Conservation (phyloP, 2,797 vertebrate species). For the Smutsia gigantea region DNA sequence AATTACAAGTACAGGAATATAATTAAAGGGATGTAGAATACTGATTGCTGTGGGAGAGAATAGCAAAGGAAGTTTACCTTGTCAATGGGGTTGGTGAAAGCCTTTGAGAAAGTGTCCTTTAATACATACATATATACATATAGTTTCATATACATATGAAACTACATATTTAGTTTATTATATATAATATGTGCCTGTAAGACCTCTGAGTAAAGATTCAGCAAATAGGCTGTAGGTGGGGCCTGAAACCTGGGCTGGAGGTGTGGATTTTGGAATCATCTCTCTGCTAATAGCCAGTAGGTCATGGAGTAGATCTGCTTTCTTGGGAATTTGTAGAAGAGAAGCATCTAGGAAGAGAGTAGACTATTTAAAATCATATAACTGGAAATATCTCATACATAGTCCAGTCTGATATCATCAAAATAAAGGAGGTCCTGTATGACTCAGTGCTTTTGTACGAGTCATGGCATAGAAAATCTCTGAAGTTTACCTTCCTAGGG, state of each 20-base stretch:
- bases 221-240: not conserved
- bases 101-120: not conserved
- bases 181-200: not conserved
- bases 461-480: not conserved
- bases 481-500: not conserved
- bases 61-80: not conserved
- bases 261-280: not conserved
- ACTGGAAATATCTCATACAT: not conserved
- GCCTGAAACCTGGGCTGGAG: not conserved
- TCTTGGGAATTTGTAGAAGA: not conserved
- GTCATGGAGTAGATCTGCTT: not conserved
- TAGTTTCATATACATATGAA: no score
- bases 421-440: not conserved
- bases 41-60: not conserved
- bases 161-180: not conserved
- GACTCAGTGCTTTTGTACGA: not conserved
- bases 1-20: not conserved
- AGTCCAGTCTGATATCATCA: not conserved
- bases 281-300: not conserved
- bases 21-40: not conserved
- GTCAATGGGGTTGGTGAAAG: not conserved
- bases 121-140: not conserved
- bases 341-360: not conserved
- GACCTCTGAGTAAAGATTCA: not conserved
- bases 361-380: not conserved